Evolutionary conservation across 2,888 invertebrate genomes (phyloP).

Genomic region (Subacronicta megacephala): DNA sequence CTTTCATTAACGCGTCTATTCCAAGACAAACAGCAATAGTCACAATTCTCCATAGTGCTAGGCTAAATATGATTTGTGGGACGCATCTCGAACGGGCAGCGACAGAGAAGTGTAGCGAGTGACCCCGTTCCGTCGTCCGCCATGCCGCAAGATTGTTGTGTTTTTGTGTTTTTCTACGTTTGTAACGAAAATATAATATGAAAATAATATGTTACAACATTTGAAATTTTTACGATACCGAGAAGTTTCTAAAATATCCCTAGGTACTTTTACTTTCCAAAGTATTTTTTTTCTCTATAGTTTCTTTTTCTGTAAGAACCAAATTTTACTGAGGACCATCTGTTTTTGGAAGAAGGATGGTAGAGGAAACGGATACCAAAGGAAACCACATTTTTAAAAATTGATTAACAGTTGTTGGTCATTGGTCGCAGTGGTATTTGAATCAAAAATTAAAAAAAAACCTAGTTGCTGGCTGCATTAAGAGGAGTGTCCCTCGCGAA

Average conservation of each 20-base stretch:
- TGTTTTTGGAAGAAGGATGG: neutral
- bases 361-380: too few species aligned
- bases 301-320: neutral
- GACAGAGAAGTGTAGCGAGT: conserved; percentile 72
- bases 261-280: too few species aligned
- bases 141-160: conserved; percentile 58
- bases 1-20: conserved; percentile 78
- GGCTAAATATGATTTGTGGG: conserved; percentile 86
- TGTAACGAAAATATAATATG: conserved; percentile 45
- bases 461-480: too few species aligned
- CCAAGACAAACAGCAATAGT: conserved; percentile 80
- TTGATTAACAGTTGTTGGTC: too few species aligned
- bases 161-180: conserved; percentile 57
- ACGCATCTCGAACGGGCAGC: conserved; percentile 74
- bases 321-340: neutral
- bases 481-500: too few species aligned
- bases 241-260: conserved; percentile 30
- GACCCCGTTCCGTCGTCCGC: conserved; percentile 76
- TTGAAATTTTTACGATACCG: conserved; percentile 29
- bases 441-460: too few species aligned
- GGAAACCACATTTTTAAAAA: too few species aligned
- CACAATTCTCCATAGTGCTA: conserved; percentile 76
- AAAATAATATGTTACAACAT: conserved; percentile 51
- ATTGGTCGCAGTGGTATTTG: too few species aligned
- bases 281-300: conserved; percentile 10